These are phyloP conservation scores for Glossosoma conforme DNA, from an alignment of 1,140 invertebrate genomes.

Conservation along the genomic window DNA sequence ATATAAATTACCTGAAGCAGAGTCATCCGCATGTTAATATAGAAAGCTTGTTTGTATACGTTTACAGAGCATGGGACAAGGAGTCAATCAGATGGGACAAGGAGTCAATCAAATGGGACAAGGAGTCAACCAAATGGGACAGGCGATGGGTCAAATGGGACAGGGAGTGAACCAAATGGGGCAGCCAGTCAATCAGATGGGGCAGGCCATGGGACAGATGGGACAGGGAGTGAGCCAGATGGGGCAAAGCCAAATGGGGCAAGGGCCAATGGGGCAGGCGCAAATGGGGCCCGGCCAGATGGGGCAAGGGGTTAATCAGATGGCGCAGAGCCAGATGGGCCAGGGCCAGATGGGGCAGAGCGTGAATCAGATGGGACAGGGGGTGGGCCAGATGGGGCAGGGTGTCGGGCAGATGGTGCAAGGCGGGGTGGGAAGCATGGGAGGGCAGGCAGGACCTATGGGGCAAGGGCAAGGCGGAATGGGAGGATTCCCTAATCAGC, in stretches of 20 bases:
- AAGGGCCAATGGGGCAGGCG: constrained; percentile 30
- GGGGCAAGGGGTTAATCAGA: constrained; percentile 37
- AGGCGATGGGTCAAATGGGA: constrained; percentile 47
- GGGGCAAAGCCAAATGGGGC: constrained; percentile 38
- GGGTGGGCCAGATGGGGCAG: constrained; percentile 48
- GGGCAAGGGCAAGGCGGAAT: constrained; percentile 50
- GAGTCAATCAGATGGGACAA: constrained; percentile 31
- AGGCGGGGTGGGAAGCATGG: constrained; percentile 45
- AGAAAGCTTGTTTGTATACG: constrained; percentile 33
- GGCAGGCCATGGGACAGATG: constrained; percentile 44
- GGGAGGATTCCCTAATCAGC: constrained; percentile 50
- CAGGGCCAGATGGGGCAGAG: constrained; percentile 34
- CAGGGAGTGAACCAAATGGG: constrained; percentile 37
- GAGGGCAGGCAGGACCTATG: constrained; percentile 45
- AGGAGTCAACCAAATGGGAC: constrained; percentile 38
- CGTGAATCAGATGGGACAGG: constrained; percentile 41
- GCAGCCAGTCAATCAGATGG: constrained; percentile 46
- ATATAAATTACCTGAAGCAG: too few species aligned
- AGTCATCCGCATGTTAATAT: too few species aligned
- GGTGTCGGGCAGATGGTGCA: constrained; percentile 36
- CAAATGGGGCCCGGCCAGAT: constrained; percentile 40
- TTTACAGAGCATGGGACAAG: constrained; percentile 38
- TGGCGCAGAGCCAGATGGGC: constrained; percentile 34
- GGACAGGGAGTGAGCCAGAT: constrained; percentile 28
- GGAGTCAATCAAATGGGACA: constrained; percentile 34